phyloP scores from a whole-genome alignment of 2,113 vertebrate species.

The Gymnocephalus cernua region DNA sequence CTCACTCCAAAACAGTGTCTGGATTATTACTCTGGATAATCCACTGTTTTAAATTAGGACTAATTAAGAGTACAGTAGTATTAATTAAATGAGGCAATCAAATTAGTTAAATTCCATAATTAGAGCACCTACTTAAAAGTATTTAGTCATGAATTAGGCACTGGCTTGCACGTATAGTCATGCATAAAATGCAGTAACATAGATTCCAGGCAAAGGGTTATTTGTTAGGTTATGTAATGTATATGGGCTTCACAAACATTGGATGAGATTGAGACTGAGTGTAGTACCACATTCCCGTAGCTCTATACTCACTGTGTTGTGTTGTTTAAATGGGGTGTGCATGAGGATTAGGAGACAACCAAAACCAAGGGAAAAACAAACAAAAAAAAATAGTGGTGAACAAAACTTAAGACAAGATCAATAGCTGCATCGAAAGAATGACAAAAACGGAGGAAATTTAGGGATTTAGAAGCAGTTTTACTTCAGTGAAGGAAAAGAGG shows the following conservation, averaged over 20 bases:
- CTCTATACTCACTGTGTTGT: constrained; percentile 32
- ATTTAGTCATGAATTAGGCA: background rate
- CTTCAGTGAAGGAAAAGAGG: constrained; percentile 7
- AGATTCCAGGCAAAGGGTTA: background rate
- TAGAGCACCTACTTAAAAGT: background rate
- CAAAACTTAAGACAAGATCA: background rate
- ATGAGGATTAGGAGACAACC: constrained; percentile 13
- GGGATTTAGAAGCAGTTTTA: background rate
- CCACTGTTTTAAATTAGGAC: background rate
- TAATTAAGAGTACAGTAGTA: background rate
- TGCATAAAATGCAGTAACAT: background rate
- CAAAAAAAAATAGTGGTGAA: background rate
- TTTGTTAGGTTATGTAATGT: background rate
- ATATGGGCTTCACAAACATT: background rate
- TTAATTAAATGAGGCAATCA: background rate
- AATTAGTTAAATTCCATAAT: background rate
- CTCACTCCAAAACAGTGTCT: background rate
- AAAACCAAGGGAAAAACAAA: background rate
- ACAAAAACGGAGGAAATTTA: background rate
- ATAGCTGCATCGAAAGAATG: background rate
- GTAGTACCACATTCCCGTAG: background rate
- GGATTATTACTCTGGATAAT: background rate
- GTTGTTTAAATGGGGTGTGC: constrained; percentile 10
- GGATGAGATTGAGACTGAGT: background rate
- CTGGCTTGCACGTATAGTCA: background rate